Evolutionary conservation across 2,797 vertebrate genomes (phyloP), one percentile per base, ranked within the genome.

Genomic region (Limosa lapponica): DNA sequence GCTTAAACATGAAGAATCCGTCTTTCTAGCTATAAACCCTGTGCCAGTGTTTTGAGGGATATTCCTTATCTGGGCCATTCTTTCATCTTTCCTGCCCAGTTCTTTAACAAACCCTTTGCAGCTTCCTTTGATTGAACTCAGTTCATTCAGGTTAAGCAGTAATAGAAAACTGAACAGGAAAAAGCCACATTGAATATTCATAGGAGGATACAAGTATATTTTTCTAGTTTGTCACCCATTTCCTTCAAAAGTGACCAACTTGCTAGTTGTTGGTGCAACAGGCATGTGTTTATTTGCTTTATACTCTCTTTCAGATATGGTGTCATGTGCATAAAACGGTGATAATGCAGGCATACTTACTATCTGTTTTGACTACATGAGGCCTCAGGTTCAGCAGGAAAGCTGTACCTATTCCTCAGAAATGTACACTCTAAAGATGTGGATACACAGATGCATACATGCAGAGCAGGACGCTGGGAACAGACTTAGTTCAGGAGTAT

Each of bases 31-130:
- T 70, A 8, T 73, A 89, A 89, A 82, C n/a, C 44, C n/a, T 0
- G 0, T 55, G 34, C 34, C 22, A 71, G 37, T 89, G 65, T 93
- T 96, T 89, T 91, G 82, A 92, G 84, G 65, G 61, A 72, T 90
- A 70, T 89, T 92, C 72, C 92, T 96, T 96, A 81, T 94, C 89
- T 90, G 62, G 82, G 57, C 61, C 62, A 82, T 89, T 94, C 84
- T 91, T 95, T 81, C 65, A 78, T 93, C 89, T 93, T 96, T 92
- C 87, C 72, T 95, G 75, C 46, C 69, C 65, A 37, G 58, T 75
- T 94, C 62, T 93, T 94, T 83, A 89, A 86, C 54, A 92, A 91
- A 81, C 23, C 24, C 61, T 86, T 83, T 88, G 44, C 69, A 83
- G 72, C 43, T 94, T 96, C 84, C 89, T 96, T 90, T 86, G 89